A percentile compares a stretch with the other conserved stretches of the same genome.
Evolutionary conservation across 2,888 invertebrate species (phyloP).

Genomic region (Matsumyia berberina): DNA sequence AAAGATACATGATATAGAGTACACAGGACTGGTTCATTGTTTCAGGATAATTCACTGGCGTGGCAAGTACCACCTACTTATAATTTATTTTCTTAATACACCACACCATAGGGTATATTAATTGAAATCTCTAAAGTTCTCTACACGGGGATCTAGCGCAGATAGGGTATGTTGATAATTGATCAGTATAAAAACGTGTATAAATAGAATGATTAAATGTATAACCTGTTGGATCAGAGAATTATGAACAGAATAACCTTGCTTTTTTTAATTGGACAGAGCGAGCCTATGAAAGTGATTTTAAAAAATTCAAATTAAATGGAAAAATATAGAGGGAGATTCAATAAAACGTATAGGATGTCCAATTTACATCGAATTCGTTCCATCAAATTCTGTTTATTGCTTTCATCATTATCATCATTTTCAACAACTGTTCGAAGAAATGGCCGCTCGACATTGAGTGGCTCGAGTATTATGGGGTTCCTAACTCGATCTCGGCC

Average conservation of each 20-base stretch:
- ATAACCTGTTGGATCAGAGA: no score
- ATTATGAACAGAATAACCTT: no score
- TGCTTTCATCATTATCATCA: no score
- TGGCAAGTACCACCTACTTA: slow-evolving; percentile 56
- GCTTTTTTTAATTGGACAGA: not conserved
- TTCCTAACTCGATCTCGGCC: no score
- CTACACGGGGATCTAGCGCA: not conserved
- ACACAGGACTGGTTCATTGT: slow-evolving; percentile 42
- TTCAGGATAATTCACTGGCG: slow-evolving; percentile 61
- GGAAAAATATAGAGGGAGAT: no score
- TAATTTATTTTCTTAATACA: slow-evolving; percentile 49
- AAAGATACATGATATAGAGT: slow-evolving; percentile 8
- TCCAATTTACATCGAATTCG: no score
- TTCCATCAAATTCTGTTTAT: no score
- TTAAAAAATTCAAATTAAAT: not conserved
- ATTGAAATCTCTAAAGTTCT: slow-evolving; percentile 23
- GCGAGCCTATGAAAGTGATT: not conserved
- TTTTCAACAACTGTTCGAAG: no score
- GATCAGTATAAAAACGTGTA: not conserved
- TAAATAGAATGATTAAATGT: no score
- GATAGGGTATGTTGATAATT: slow-evolving; percentile 12
- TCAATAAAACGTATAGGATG: no score
- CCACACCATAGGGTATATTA: slow-evolving; percentile 25
- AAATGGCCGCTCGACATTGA: no score
- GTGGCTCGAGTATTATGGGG: no score